phyloP scores from a whole-genome alignment of 2,113 vertebrate species.

The Cyanocitta stelleri region DNA sequence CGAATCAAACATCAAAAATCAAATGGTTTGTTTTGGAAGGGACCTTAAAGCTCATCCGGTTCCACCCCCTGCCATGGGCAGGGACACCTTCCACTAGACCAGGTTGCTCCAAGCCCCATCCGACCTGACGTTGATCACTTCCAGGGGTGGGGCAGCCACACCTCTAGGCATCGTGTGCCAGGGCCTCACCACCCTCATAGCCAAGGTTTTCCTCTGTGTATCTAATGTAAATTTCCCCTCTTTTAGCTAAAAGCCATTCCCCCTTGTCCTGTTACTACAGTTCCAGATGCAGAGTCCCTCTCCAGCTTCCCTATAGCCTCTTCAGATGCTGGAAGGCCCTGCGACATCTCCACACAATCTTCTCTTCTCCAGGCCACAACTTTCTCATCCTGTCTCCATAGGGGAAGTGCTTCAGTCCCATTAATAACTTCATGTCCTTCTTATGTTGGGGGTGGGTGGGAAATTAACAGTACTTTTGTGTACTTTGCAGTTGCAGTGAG shows the following conservation, averaged over 20 bases:
- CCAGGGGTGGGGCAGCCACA: not conserved
- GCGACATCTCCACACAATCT: not conserved
- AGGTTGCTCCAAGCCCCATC: accelerated
- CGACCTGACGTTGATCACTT: not conserved
- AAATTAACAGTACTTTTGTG: not conserved
- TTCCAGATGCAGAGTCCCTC: not conserved
- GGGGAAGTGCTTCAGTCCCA: not conserved
- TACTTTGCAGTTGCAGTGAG: not conserved
- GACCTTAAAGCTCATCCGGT: not conserved
- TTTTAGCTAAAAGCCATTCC: not conserved
- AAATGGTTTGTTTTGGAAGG: not conserved
- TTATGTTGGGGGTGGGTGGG: not conserved
- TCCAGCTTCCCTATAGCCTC: not conserved
- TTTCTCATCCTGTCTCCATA: not conserved
- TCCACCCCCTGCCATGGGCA: not conserved
- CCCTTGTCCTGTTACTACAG: not conserved
- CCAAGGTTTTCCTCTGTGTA: not conserved
- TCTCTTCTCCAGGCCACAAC: not conserved
- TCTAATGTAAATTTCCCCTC: not conserved
- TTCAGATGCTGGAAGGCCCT: not conserved
- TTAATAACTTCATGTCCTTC: no score
- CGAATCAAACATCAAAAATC: accelerated
- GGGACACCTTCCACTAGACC: not conserved
- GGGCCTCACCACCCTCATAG: not conserved
- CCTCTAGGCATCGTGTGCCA: not conserved